phyloP scores from a whole-genome alignment of 1,140 invertebrate species.

The Anastrepha ludens region DNA sequence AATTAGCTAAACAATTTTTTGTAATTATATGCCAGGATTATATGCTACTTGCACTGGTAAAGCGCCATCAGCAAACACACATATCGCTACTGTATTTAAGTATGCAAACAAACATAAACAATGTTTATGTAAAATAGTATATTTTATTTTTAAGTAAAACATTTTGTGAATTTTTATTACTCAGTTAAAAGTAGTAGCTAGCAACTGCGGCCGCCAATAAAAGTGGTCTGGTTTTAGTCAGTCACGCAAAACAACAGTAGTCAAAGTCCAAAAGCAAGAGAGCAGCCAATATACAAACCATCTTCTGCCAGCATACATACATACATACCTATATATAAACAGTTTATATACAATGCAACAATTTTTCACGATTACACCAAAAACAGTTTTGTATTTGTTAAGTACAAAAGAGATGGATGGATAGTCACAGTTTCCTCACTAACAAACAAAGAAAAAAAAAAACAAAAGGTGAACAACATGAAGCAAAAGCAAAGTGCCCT shows the following conservation, averaged over 20 bases:
- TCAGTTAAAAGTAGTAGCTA: background rate
- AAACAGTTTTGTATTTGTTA: background rate
- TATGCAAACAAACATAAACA: no score
- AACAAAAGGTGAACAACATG: no score
- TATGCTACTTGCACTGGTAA: no score
- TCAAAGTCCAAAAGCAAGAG: background rate
- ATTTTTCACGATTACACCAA: background rate
- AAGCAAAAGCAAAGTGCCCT: conserved; percentile 18
- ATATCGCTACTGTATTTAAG: no score
- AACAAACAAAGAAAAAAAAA: no score
- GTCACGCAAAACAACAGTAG: background rate
- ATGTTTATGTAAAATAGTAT: no score
- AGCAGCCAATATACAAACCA: no score
- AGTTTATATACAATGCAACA: background rate
- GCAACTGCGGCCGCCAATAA: background rate
- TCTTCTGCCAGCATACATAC: background rate
- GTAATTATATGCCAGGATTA: no score
- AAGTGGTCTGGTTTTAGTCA: conserved; percentile 40
- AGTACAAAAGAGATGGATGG: background rate
- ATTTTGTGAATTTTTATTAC: background rate
- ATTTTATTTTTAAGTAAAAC: no score
- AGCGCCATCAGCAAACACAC: no score
- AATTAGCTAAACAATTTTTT: no score
- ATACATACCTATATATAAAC: background rate
- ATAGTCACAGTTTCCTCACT: no score